Evolutionary conservation across 2,113 vertebrate genomes (phyloP), one percentile per base, ranked within the genome.

Genomic region (Ictalurus punctatus): DNA sequence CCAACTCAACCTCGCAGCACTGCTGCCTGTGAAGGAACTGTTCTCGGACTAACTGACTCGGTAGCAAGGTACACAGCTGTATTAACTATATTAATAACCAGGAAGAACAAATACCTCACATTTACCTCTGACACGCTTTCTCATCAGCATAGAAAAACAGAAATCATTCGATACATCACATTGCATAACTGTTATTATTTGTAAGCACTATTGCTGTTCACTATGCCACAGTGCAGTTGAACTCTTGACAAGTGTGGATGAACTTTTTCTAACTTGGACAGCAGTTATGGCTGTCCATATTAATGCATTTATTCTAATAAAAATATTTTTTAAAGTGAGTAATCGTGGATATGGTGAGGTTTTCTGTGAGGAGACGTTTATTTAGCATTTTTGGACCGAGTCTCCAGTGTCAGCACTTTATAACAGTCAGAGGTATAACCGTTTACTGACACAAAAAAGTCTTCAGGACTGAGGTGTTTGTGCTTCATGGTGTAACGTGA

Each of bases 31-130:
- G 48, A 59, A 14, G 76, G 52, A 80, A 48, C 73, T 30, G 61
- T 74, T 37, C 54, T 74, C 17, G 63, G 73, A 44, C 54, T 76
- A 17, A 58, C 34, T 4, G 52, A 89, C 23, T 69, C 83, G 0
- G 34, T 86, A 16, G 25, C 61, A 25, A 89, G 88, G 88, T 86
- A 89, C 12, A 14, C 21, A 27, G 0, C n/a, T 58, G n/a, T 59
- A 10, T 14, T 34, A 23, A 44, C 40, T 48, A 48, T 48, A 48
- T 56, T 30, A 54, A n/a, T 52, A 6, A 17, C 16, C 69, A 34
- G 65, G 65, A n/a, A 69, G 27, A n/a, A 30, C 7, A 40, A 73
- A 40, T 40, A 21, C 34, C 71, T 73, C 69, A 37, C 30, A 16
- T 69, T 34, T 69, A 69, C 67, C 1, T 69, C 67, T 16, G n/a